Evolutionary conservation across 30 jellyfish, hydroid and myxozoan genomes (phyloP).

Genomic region (Turritopsis dohrnii): DNA sequence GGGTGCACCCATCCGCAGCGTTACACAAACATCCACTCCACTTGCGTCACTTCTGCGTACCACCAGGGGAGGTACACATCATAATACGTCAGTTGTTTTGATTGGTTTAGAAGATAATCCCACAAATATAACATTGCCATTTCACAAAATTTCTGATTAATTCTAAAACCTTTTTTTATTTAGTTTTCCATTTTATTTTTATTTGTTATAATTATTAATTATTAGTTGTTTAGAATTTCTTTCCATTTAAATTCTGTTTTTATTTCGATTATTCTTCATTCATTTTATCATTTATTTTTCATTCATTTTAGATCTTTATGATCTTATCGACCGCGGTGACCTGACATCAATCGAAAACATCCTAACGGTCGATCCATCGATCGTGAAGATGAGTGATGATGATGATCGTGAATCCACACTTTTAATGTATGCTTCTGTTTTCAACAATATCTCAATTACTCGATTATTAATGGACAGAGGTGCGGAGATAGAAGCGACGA

Average conservation of each 20-base stretch:
- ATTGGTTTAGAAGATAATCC: not conserved
- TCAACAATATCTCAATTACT: not conserved
- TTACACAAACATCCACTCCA: not conserved
- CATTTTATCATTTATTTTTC: not conserved
- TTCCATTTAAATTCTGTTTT: not conserved
- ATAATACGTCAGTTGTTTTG: not conserved
- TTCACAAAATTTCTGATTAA: not conserved
- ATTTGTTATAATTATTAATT: no score
- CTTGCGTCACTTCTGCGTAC: not conserved
- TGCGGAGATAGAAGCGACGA: not conserved
- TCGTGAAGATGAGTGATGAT: not conserved
- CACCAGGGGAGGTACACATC: not conserved
- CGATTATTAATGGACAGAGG: not conserved
- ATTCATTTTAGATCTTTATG: not conserved
- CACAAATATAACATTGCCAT: not conserved
- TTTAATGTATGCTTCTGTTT: not conserved
- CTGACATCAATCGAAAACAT: not conserved
- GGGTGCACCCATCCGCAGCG: not conserved
- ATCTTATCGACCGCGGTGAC: not conserved
- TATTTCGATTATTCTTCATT: not conserved
- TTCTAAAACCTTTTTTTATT: no score
- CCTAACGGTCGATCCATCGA: not conserved
- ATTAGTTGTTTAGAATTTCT: not conserved
- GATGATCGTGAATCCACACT: not conserved
- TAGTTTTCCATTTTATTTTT: no score